A percentile compares a stretch with the other conserved stretches of the same genome.
These are phyloP conservation scores for Amphibalanus amphitrite DNA, from an alignment of 1,140 invertebrate genomes.

Conservation along the genomic window DNA sequence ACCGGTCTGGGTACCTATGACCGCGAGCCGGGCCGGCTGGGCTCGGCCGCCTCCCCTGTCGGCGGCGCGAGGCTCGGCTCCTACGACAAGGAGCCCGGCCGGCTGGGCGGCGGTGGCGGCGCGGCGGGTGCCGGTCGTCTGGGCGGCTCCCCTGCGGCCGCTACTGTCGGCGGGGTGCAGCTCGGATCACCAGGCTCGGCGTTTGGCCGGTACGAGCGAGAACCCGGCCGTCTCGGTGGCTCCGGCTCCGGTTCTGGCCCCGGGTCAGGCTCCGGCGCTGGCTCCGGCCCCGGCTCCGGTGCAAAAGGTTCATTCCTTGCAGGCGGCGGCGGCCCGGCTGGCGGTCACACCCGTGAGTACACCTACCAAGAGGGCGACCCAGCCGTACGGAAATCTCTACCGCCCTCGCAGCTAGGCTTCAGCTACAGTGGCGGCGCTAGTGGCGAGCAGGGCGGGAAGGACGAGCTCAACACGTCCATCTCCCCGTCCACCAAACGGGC, in stretches of 20 bases:
- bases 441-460: constrained; percentile 8
- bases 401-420: neutral
- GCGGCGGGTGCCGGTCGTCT: neutral
- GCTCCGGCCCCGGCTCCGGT: neutral
- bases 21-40: neutral
- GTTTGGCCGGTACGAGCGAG: neutral
- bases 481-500: neutral
- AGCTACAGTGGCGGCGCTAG: neutral
- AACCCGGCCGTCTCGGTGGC: constrained; percentile 3
- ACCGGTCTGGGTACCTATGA: neutral
- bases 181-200: neutral
- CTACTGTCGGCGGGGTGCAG: neutral
- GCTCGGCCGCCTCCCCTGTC: neutral
- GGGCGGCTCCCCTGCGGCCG: neutral
- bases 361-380: constrained; percentile 17
- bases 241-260: too few species aligned
- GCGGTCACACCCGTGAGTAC: constrained; percentile 15
- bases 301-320: neutral
- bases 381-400: constrained; percentile 1
- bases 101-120: constrained; percentile 6
- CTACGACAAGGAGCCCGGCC: neutral
- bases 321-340: neutral
- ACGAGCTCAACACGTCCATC: constrained; percentile 9
- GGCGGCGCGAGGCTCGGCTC: neutral
- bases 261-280: too few species aligned